A percentile compares a stretch with the other conserved stretches of the same genome.
These are phyloP conservation scores for Disparrhopalites patrizii DNA, from an alignment of 2,888 invertebrate genomes.

Conservation along the genomic window DNA sequence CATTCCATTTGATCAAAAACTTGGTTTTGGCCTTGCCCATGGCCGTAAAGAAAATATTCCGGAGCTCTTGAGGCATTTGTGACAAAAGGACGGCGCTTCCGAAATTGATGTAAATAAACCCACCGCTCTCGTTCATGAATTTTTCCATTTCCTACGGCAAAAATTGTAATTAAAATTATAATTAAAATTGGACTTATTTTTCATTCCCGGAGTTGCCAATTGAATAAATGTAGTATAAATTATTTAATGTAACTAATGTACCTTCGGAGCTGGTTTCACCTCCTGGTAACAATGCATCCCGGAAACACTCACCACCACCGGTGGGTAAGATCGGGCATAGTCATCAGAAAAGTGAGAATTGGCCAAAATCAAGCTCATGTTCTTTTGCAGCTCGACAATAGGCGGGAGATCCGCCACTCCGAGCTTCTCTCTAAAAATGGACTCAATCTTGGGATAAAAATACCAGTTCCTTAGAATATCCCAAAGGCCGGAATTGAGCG, in stretches of 20 bases:
- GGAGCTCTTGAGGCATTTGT: background rate
- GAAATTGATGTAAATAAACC: conserved; percentile 27
- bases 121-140: conserved; percentile 19
- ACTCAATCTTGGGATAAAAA: conserved; percentile 33
- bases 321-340: conserved; percentile 28
- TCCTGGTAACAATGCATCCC: conserved; percentile 32
- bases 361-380: conserved; percentile 34
- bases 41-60: conserved; percentile 33
- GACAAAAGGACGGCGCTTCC: conserved; percentile 21
- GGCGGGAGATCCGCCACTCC: conserved; percentile 25
- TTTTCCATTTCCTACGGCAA: conserved; percentile 16
- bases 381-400: conserved; percentile 34
- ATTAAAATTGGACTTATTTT: too few species aligned
- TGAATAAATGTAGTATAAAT: background rate
- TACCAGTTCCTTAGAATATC: conserved; percentile 10
- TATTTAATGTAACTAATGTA: background rate
- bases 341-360: conserved; percentile 40
- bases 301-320: conserved; percentile 22
- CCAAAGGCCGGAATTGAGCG: conserved; percentile 33
- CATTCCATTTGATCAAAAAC: conserved; percentile 41
- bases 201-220: too few species aligned
- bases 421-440: conserved; percentile 24
- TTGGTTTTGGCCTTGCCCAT: conserved; percentile 29
- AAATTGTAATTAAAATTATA: background rate
- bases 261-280: conserved; percentile 16